Evolutionary conservation across 2,888 invertebrate genomes (phyloP), one percentile per base, ranked within the genome.

Genomic region (Dyspetes luteomarginatus): DNA sequence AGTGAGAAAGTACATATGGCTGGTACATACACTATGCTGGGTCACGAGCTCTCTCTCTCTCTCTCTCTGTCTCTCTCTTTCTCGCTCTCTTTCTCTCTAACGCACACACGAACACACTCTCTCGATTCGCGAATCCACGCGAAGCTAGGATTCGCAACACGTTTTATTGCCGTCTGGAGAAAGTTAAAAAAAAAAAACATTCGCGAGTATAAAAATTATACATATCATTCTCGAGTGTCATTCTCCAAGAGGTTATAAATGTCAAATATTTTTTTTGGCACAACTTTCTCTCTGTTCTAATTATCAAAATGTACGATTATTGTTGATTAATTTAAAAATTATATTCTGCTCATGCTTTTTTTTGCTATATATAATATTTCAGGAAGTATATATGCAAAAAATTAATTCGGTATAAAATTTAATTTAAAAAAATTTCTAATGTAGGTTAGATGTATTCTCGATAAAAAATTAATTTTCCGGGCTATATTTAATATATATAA

Each of bases 1-100:
- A 36, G 76, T 60, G 67, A 77, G 81, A 78, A 71, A 76, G 72
- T 36, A 36, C 12, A 36, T 55, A 19, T n/a, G n/a, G n/a, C n/a
- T 50, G 26, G n/a, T 56, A 64, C 58, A 48, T 52, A 26, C n/a
- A n/a, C 56, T 56, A 58, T 58, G 36, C 36, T 22, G 58, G 24
- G 15, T 26, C 64, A 45, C 56, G 55, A 56, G 62, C 26, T 43
- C 76, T 45, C 45, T n/a, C 28, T 30, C 55, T 4, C 17, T 60
- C 75, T 56, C 55, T 4, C 56, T 26, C 26, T 30, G 62, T 52
- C 62, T 52, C 28, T 19, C 45, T 24, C 9, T 68, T 64, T 58
- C 56, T 41, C 36, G 26, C 43, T 30, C 62, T 7, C 12, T 36
- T 12, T 36, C 7, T 36, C 36, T 36, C 7, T 36, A n/a, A n/a